Evolutionary conservation across 2,888 invertebrate species (phyloP), one percentile per base, ranked within the genome.

Genomic region (Acheta domesticus): DNA sequence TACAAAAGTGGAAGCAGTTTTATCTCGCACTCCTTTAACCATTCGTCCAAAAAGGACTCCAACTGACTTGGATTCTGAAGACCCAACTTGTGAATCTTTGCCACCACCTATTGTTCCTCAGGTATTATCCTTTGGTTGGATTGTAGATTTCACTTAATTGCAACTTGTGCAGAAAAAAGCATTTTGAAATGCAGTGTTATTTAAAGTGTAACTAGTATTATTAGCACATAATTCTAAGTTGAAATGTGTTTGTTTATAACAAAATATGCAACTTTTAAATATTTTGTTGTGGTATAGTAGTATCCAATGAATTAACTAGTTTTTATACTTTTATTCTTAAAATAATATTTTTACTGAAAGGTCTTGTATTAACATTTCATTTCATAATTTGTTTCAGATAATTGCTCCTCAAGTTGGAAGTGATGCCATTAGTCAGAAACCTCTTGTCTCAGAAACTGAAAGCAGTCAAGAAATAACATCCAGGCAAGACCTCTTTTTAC

Each of bases 11-110:
- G 88, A 91, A 81, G 89, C 90, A 77, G 93, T 94, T 1, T 87
- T 96, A 75, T 89, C 90, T 48, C 90, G 92, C 82, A 94, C 94
- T 0, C 97, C 97, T 0, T 87, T 96, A 2, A 90, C 91, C 82
- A 89, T 93, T 81, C 89, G 91, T 83, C 90, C 91, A 2, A 89
- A 90, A 80, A 92, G 92, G 87, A 90, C 91, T 16, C 92, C 92
- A 75, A 88, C 90, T 49, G 89, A 90, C 84, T 86, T 92, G 5
- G 89, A 90, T 81, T 88, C 88, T 74, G 89, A 89, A 74, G 87
- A 89, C 82, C 87, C 87, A 19, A 87, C 87, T 74, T 85, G 85
- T 78, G 87, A 87, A 74, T 86, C 87, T 80, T 85, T 90, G 75
- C 90, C 90, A 21, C 89, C 90, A 14, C 90, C 90, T 2, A 86